Percentiles rank a stretch among this genome's conserved stretches.
Evolutionary conservation across 2,888 invertebrate genomes (phyloP).

Genomic region (Vesta saturnalis): DNA sequence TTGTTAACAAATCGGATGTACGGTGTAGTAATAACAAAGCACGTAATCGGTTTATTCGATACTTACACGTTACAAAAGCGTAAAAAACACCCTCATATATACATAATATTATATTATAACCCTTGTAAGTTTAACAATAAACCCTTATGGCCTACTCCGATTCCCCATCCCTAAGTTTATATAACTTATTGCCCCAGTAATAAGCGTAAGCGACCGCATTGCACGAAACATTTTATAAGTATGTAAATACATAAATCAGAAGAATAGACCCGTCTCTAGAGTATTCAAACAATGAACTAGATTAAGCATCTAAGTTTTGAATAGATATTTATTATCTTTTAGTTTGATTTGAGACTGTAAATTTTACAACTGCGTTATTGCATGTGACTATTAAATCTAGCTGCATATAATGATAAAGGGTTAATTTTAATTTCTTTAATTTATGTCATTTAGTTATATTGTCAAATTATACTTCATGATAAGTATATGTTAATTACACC

Average conservation of each 20-base stretch:
- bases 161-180: slow-evolving; percentile 26
- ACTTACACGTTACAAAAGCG: slow-evolving; percentile 21
- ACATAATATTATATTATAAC: slow-evolving; percentile 23
- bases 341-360: slow-evolving; percentile 43
- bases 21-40: slow-evolving; percentile 35
- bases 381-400: no score
- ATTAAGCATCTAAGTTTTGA: slow-evolving; percentile 37
- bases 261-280: slow-evolving; percentile 38
- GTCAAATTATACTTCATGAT: not conserved
- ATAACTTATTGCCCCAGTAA: slow-evolving; percentile 37
- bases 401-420: slow-evolving; percentile 5
- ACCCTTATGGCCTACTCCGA: slow-evolving; percentile 39
- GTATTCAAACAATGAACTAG: slow-evolving; percentile 40
- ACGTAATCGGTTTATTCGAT: slow-evolving; percentile 23
- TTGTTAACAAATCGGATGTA: slow-evolving; percentile 23
- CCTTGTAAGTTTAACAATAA: slow-evolving; percentile 41
- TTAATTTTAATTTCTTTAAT: not conserved
- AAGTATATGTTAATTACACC: not conserved
- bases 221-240: slow-evolving; percentile 42
- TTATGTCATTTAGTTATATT: not conserved
- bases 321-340: slow-evolving; percentile 38
- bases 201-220: slow-evolving; percentile 35
- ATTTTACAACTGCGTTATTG: slow-evolving; percentile 23
- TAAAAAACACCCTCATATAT: slow-evolving; percentile 33
- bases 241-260: slow-evolving; percentile 48